Evolutionary conservation across 1,140 invertebrate species (phyloP).

Genomic region (Dryas iulia): DNA sequence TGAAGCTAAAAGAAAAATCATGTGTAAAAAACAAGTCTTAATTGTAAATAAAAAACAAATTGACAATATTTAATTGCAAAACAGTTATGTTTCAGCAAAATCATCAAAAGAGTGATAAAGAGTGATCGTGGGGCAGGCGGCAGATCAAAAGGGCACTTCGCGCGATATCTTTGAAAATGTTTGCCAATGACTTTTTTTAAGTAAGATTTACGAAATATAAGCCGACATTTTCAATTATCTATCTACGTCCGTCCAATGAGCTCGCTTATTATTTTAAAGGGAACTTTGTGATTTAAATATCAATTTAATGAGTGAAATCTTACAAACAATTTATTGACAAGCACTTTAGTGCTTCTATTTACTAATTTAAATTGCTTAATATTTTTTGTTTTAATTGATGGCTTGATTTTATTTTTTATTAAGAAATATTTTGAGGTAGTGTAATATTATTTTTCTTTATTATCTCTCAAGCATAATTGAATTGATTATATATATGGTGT

Average conservation of each 20-base stretch:
- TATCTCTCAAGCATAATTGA: too few species aligned
- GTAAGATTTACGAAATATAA: slow-evolving; percentile 26
- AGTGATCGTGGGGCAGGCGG: not conserved
- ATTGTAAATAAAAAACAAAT: not conserved
- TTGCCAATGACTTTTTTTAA: slow-evolving; percentile 32
- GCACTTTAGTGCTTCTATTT: not conserved
- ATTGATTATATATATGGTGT: too few species aligned
- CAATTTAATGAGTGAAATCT: not conserved
- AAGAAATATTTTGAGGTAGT: too few species aligned
- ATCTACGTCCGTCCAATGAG: not conserved
- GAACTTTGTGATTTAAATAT: not conserved
- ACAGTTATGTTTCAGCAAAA: not conserved
- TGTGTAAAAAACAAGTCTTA: not conserved
- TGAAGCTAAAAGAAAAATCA: too few species aligned
- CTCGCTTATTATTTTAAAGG: slow-evolving; percentile 1
- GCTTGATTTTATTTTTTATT: not conserved
- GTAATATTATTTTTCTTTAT: too few species aligned
- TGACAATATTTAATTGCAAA: not conserved
- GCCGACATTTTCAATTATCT: slow-evolving; percentile 33
- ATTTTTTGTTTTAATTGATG: not conserved
- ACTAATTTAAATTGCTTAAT: not conserved
- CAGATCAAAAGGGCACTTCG: slow-evolving; percentile 23
- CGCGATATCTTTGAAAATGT: slow-evolving; percentile 19
- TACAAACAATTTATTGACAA: not conserved
- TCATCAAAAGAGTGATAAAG: not conserved